Evolutionary conservation across 2,888 invertebrate genomes (phyloP).

Genomic region (Andrena bucephala): DNA sequence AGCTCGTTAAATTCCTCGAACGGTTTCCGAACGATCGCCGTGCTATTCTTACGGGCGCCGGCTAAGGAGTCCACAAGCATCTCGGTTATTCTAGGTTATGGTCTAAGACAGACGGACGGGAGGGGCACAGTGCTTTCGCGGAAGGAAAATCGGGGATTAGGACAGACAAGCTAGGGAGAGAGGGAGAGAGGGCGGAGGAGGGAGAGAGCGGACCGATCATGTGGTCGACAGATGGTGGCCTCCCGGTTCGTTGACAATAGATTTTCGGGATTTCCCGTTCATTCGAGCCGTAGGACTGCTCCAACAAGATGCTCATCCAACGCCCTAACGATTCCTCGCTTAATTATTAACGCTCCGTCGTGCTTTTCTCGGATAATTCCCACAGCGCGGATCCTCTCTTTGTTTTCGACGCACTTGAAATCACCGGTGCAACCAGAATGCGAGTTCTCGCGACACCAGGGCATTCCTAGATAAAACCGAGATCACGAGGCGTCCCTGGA

Average conservation of each 20-base stretch:
- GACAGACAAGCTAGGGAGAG: conserved; percentile 18
- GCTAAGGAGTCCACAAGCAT: conserved; percentile 33
- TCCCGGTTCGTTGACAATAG: conserved; percentile 68
- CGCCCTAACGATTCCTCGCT: conserved; percentile 14
- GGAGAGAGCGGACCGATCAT: conserved; percentile 69
- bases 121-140: conserved; percentile 46
- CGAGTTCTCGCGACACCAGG: not conserved
- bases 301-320: conserved; percentile 46
- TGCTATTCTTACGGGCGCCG: conserved; percentile 33
- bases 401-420: not conserved
- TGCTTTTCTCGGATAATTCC: not conserved
- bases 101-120: conserved; percentile 48
- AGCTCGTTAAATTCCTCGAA: conserved; percentile 30
- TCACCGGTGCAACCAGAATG: not conserved
- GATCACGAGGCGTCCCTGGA: conserved; percentile 6
- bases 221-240: conserved; percentile 78
- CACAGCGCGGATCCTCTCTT: not conserved
- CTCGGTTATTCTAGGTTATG: conserved; percentile 66
- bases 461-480: conserved; percentile 15
- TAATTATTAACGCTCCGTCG: conserved; percentile 5
- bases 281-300: conserved; percentile 43
- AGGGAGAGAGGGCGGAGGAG: conserved; percentile 22
- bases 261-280: conserved; percentile 66
- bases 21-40: conserved; percentile 36
- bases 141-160: conserved; percentile 67